A percentile compares a stretch with the other conserved stretches of the same genome.
phyloP scores from a whole-genome alignment of 1,140 invertebrate genomes.

The Apocrypta bakeri region DNA sequence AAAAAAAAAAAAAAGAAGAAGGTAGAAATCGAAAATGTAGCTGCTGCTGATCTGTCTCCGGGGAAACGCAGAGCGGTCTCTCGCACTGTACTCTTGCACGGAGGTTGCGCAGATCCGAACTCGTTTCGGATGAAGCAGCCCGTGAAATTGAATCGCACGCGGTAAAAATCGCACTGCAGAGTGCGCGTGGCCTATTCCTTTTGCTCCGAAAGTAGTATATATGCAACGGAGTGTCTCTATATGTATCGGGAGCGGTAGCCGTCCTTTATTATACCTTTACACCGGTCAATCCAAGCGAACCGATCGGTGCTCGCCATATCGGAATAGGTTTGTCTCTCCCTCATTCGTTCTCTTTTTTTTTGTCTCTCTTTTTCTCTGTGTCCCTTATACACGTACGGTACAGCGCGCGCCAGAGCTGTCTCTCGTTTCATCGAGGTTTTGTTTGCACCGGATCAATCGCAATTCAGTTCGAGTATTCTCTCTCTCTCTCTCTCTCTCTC shows the following conservation, averaged over 20 bases:
- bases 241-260: too few species aligned
- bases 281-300: conserved; percentile 51
- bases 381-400: background rate
- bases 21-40: conserved; percentile 34
- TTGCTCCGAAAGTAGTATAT: conserved; percentile 25
- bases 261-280: conserved; percentile 49
- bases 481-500: background rate
- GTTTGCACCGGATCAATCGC: conserved; percentile 34
- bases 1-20: conserved; percentile 4
- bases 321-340: conserved; percentile 28
- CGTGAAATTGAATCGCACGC: conserved; percentile 65
- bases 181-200: conserved; percentile 53
- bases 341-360: background rate
- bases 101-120: conserved; percentile 18
- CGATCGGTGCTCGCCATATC: conserved; percentile 37
- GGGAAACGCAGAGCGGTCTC: background rate
- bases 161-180: conserved; percentile 54
- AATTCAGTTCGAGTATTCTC: background rate
- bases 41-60: conserved; percentile 33
- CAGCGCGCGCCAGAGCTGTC: background rate
- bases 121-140: conserved; percentile 47
- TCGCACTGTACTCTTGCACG: background rate
- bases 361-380: background rate
- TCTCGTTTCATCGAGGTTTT: conserved; percentile 24
- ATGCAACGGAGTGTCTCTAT: background rate